Percentiles rank a stretch among this genome's conserved stretches.
These are phyloP conservation scores for Habropoda laboriosa DNA, from an alignment of 1,140 invertebrate species.

Conservation along the genomic window DNA sequence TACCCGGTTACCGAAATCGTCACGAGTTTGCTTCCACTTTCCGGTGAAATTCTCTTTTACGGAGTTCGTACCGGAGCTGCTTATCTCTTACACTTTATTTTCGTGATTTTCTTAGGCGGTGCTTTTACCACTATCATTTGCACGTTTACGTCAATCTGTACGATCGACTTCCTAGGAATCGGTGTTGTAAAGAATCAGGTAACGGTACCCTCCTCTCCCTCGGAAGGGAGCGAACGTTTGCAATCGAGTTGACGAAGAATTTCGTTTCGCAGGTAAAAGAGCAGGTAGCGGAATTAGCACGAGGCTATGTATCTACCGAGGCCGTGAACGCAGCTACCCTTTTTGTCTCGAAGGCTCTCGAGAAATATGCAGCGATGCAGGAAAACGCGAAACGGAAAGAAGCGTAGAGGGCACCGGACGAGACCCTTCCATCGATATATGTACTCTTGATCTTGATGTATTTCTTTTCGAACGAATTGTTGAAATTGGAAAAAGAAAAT, in stretches of 20 bases:
- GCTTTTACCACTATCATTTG: conserved; percentile 84
- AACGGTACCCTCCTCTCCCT: too few relatives aligned
- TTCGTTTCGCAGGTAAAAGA: conserved; percentile 60
- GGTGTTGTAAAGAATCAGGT: conserved; percentile 72
- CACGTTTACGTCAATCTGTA: conserved; percentile 85
- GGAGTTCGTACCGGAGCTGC: conserved; percentile 36
- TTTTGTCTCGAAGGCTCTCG: conserved; percentile 85
- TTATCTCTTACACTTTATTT: conserved; percentile 48
- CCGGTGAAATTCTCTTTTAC: conserved; percentile 46
- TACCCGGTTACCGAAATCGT: conserved; percentile 29
- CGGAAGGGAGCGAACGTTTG: too few relatives aligned
- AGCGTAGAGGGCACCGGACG: neutral
- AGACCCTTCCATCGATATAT: too few relatives aligned
- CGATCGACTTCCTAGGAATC: conserved; percentile 83
- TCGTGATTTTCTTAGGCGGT: conserved; percentile 73
- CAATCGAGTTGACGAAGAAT: too few relatives aligned
- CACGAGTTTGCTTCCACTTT: conserved; percentile 51
- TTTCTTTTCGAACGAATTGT: too few relatives aligned
- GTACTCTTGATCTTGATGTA: too few relatives aligned
- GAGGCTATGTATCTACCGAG: conserved; percentile 75
- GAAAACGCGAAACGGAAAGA: neutral
- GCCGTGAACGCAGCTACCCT: conserved; percentile 84
- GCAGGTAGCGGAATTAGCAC: conserved; percentile 69
- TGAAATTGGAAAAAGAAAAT: too few relatives aligned
- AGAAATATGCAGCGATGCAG: conserved; percentile 84